Evolutionary conservation across 1,140 invertebrate genomes (phyloP).

Genomic region (Diploscapter pachys): DNA sequence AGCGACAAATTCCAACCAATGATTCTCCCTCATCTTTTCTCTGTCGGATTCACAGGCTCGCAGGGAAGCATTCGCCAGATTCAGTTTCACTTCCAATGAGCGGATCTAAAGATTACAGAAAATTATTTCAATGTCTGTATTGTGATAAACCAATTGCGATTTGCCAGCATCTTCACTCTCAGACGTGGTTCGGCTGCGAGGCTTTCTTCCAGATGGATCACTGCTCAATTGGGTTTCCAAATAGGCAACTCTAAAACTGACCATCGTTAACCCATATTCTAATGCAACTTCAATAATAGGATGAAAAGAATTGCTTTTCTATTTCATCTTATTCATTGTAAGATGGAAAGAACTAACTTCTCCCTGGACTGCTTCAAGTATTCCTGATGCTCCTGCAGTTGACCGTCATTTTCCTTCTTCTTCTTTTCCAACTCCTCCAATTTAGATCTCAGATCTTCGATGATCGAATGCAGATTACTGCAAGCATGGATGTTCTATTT

Average conservation of each 20-base stretch:
- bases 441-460: slow-evolving; percentile 26
- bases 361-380: slow-evolving; percentile 28
- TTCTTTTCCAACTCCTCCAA: slow-evolving; percentile 10
- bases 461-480: slow-evolving; percentile 28
- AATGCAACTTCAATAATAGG: neutral
- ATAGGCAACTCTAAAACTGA: slow-evolving; percentile 11
- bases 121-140: too few species aligned
- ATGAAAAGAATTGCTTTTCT: neutral
- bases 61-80: slow-evolving; percentile 9
- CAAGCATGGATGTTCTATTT: neutral
- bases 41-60: slow-evolving; percentile 19
- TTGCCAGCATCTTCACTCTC: slow-evolving; percentile 16
- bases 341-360: slow-evolving; percentile 5
- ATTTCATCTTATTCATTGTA: neutral
- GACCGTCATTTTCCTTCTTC: slow-evolving; percentile 15
- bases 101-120: slow-evolving; percentile 1
- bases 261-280: too few species aligned
- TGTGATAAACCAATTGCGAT: too few species aligned
- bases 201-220: neutral
- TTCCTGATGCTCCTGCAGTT: slow-evolving; percentile 20
- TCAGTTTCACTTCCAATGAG: slow-evolving; percentile 17
- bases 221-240: slow-evolving; percentile 23
- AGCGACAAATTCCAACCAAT: slow-evolving; percentile 7
- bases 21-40: slow-evolving; percentile 25
- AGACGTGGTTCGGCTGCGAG: slow-evolving; percentile 17